Base-by-base conservation (phyloP, 2,797 vertebrate species). In the Tinamus major region DNA sequence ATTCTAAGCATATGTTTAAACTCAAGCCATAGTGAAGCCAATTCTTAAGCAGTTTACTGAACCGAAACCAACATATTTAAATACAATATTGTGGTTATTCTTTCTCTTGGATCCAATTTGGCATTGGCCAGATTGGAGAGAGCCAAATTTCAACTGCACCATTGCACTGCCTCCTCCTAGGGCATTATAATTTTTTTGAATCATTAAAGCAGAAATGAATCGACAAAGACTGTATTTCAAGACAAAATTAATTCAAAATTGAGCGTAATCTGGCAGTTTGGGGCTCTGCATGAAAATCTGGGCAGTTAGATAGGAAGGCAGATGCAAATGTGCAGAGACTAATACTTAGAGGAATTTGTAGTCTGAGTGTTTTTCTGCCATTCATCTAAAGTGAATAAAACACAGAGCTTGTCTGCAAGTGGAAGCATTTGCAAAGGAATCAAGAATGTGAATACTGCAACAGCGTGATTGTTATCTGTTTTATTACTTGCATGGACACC, bases 1-100 rank as follows among this genome's bases (percentile, higher is more conserved):
- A 72, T 69, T 90, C 89, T 80, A 87, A 83, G 65, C 68, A 89
- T 24, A 33, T 77, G 51, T 85, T 92, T 92, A 89, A 90, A 69
- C n/a, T 83, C 89, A 72, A 62, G 26, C 6, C 20, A 69, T 41
- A 35, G 13, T 20, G 19, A 90, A 90, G 31, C 8, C 29, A 78
- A 11, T 78, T 87, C 78, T 90, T 55, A 78, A 90, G 42, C 9
- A 15, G 24, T 90, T 62, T 69, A 26, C 35, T 89, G 58, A 87
- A 69, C 0, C 19, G 35, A 63, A 26, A 89, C 39, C 55, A 87
- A 62, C 8, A 69, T 83, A 37, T 79, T 81, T 87, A 75, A 85
- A 82, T 68, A 80, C 31, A 75, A 44, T 62, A 78, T 49, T 49
- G 55, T 65, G 46, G 7, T 20, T 87, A 44, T 82, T 89, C 82